Conservation (phyloP, 2,797 vertebrate genomes). For the Yasuhikotakia modesta region DNA sequence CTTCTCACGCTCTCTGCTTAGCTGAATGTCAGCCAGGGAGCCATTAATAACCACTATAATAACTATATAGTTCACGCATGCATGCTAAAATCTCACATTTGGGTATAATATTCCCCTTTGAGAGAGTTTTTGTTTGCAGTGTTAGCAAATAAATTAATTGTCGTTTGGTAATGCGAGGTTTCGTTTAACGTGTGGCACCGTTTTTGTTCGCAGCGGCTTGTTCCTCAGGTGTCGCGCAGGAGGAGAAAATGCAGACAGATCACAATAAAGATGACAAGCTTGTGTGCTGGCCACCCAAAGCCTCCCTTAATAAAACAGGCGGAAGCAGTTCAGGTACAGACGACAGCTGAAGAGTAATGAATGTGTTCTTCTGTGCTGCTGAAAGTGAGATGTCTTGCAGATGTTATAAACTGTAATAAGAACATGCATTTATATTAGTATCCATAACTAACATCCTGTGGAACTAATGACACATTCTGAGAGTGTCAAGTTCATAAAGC, state of each 20-base stretch:
- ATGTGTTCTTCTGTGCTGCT: not conserved
- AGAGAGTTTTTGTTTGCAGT: conserved; percentile 1
- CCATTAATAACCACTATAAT: not conserved
- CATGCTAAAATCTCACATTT: not conserved
- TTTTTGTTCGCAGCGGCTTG: conserved; percentile 11
- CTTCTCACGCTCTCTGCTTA: conserved; percentile 30
- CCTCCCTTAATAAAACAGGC: conserved; percentile 63
- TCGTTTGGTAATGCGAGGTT: not conserved
- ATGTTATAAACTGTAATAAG: not conserved
- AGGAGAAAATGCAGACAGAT: conserved; percentile 50
- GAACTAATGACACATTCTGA: not conserved
- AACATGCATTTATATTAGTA: not conserved
- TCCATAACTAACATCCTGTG: not conserved
- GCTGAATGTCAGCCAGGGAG: conserved; percentile 8
- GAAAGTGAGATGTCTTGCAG: not conserved
- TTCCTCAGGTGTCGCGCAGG: conserved; percentile 45
- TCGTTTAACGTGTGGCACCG: not conserved
- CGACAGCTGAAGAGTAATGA: not conserved
- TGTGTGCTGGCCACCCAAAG: conserved; percentile 76
- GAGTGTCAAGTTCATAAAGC: not conserved
- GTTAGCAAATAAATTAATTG: not conserved
- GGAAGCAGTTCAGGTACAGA: conserved; percentile 64
- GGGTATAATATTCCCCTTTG: not conserved
- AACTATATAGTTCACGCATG: not conserved
- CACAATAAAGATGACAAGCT: conserved; percentile 69